Percentiles rank a stretch among this genome's conserved stretches.
Conservation (phyloP, 2,797 vertebrate species). For the Champsocephalus esox region DNA sequence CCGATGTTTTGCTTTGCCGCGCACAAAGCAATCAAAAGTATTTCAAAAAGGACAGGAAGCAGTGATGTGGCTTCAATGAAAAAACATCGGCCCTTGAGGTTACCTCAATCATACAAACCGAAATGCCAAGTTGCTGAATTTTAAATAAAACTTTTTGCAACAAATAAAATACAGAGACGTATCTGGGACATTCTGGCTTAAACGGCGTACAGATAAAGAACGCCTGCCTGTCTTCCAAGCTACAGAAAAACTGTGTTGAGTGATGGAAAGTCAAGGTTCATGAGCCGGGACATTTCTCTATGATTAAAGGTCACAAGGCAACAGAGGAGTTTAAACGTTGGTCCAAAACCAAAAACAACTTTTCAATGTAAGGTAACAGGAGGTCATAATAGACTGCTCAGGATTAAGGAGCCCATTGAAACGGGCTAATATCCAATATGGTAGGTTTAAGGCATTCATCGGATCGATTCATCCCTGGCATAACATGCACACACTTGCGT, state of each 20-base stretch:
- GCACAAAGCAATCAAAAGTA: slow-evolving; percentile 3
- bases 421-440: neutral
- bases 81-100: neutral
- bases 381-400: too few relatives aligned
- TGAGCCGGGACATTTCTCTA: slow-evolving; percentile 10
- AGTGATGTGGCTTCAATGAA: neutral
- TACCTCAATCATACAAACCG: too few relatives aligned
- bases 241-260: neutral
- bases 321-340: neutral
- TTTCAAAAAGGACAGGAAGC: neutral
- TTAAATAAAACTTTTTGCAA: neutral
- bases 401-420: neutral
- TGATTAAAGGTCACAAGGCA: slow-evolving; percentile 14
- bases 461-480: too few relatives aligned
- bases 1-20: neutral
- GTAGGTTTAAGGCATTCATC: too few relatives aligned
- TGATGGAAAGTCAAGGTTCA: slow-evolving; percentile 1
- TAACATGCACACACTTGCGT: too few relatives aligned
- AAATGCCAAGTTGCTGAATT: neutral
- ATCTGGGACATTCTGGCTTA: neutral
- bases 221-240: neutral
- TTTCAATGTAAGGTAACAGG: too few relatives aligned
- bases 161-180: neutral
- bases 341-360: too few relatives aligned
- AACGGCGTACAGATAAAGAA: neutral